Evolutionary conservation across 2,888 invertebrate species (phyloP).

Genomic region (Carabus problematicus): DNA sequence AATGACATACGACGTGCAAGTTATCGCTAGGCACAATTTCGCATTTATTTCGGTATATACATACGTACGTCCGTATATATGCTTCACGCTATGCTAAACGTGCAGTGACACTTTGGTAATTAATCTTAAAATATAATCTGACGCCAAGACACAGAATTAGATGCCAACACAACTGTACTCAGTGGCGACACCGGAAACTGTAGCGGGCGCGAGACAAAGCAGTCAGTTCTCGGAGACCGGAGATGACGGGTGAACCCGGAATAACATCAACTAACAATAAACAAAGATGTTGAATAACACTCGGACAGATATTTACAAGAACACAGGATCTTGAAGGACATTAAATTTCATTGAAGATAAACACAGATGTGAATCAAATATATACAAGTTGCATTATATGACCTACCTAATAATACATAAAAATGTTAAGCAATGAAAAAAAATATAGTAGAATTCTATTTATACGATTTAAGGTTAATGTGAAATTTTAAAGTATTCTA

Average conservation of each 20-base stretch:
- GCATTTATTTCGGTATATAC: not conserved
- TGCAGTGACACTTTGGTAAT: conserved; percentile 14
- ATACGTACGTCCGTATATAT: not conserved
- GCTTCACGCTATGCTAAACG: not conserved
- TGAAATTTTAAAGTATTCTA: too few species aligned
- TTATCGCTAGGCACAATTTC: too few species aligned
- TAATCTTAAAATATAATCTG: conserved; percentile 26
- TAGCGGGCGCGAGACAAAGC: conserved; percentile 17
- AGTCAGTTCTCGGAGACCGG: conserved; percentile 3
- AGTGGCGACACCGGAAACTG: conserved; percentile 14
- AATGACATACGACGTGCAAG: too few species aligned
- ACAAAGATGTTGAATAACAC: not conserved
- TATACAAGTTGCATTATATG: too few species aligned
- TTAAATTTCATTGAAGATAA: too few species aligned
- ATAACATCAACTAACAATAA: not conserved
- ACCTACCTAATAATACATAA: too few species aligned
- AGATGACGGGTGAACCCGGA: conserved; percentile 7
- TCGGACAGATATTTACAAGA: too few species aligned
- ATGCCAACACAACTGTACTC: not conserved
- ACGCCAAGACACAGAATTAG: conserved; percentile 18
- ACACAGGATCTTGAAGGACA: too few species aligned
- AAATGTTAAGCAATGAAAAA: too few species aligned
- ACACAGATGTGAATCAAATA: too few species aligned
- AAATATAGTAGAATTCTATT: too few species aligned
- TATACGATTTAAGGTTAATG: too few species aligned